Evolutionary conservation across 1,140 invertebrate genomes (phyloP), one percentile per base, ranked within the genome.

Genomic region (Diorhabda carinulata): DNA sequence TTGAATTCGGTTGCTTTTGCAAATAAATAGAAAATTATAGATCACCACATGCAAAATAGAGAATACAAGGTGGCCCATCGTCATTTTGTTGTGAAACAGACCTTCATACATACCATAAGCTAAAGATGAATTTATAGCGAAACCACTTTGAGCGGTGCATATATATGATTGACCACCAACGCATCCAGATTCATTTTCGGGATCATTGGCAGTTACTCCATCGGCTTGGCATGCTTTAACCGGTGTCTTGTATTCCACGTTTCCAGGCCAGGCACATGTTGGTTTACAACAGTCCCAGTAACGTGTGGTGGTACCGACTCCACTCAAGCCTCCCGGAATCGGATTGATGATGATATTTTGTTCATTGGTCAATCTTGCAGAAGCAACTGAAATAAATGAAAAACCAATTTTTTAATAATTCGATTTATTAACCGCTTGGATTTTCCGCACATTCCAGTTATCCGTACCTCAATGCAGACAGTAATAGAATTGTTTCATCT

Each of bases 201-300:
- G 57, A 60, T 66, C 63, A 5, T 70, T 6, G 3, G 9, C 45
- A 40, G 65, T 73, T n/a, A 57, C 71, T 44, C 71, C 71, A 44
- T 73, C 68, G 25, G 47, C 58, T 3, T 47, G 41, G 44, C 71
- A 73, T 2, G 71, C 67, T 5, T 45, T 3, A 8, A 70, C 71
- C 3, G 71, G 66, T 10, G 40, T 58, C 25, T 44, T 56, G 47
- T 64, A 43, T 7, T 67, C 68, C 4, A 57, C 59, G 45, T 73
- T 70, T 66, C 59, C 72, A 9, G 40, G 8, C 72, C 72, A 73
- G 6, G 66, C 58, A 62, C 72, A 73, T 44, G 72, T 70, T 40
- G 69, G 69, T 64, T 73, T 73, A 57, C 72, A 73, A 59, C 72
- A 73, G 61, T 73, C 72, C 72, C 72, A 73, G 25, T 73, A 73